A percentile compares a stretch with the other conserved stretches of the same genome.
These are phyloP conservation scores for Brenthis daphne DNA, from an alignment of 2,888 invertebrate genomes.

Conservation along the genomic window DNA sequence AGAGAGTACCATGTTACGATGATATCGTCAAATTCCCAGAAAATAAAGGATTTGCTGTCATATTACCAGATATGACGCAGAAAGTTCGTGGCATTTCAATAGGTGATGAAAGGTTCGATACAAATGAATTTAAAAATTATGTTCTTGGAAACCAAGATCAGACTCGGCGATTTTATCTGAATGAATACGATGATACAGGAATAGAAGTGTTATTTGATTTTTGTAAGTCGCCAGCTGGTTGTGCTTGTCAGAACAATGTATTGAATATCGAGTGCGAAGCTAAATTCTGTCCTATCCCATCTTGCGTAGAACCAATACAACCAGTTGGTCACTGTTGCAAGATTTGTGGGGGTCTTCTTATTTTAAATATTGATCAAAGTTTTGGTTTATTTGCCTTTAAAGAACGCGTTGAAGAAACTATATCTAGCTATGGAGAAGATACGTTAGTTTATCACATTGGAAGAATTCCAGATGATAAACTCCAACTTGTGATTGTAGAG, in stretches of 20 bases:
- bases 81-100: constrained; percentile 50
- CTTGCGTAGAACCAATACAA: constrained; percentile 62
- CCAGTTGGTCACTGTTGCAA: constrained; percentile 70
- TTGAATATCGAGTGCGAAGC: constrained; percentile 58
- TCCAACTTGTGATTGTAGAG: constrained; percentile 68
- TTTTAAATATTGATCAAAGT: constrained; percentile 54
- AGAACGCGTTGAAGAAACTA: constrained; percentile 52
- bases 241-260: constrained; percentile 59
- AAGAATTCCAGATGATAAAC: constrained; percentile 49
- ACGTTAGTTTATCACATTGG: constrained; percentile 60
- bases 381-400: constrained; percentile 59
- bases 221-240: constrained; percentile 57
- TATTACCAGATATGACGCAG: constrained; percentile 56
- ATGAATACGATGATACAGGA: constrained; percentile 46
- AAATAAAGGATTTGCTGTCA: constrained; percentile 53
- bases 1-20: constrained; percentile 72
- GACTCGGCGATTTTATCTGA: constrained; percentile 53
- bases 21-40: constrained; percentile 68
- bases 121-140: constrained; percentile 20
- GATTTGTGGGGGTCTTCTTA: constrained; percentile 66
- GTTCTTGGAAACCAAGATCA: constrained; percentile 39
- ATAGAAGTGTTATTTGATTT: constrained; percentile 40
- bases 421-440: constrained; percentile 50
- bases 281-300: constrained; percentile 61
- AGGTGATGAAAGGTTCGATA: constrained; percentile 45